Base-by-base conservation (phyloP, 2,888 invertebrate species). In the Eupithecia insigniata region DNA sequence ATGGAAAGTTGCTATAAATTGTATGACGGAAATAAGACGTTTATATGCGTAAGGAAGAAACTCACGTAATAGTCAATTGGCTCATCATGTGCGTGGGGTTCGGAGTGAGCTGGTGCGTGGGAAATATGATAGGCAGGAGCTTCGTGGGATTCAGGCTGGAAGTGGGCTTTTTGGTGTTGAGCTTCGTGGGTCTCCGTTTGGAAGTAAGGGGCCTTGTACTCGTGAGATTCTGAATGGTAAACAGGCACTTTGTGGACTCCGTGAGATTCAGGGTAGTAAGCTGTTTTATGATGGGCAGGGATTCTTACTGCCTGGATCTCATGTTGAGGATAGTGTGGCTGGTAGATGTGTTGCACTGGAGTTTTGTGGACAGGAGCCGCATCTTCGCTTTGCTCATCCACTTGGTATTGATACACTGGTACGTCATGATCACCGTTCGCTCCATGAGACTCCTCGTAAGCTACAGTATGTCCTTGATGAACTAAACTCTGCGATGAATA, bases 61-160 rank as follows among this genome's bases (percentile, higher is more conserved):
- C 93, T 93, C 89, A 94, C 93, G 83, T 93, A 93, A 91, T 92
- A 94, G 83, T 94, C 93, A 22, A 94, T 82, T 43, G 89, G 90
- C 78, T 93, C 91, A 61, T 92, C 92, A 80, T 91, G 88, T 26
- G 88, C 86, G 74, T 73, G 73, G 43, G 73, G 64, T 8, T 39
- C 28, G 55, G 74, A 65, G 39, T 72, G 22, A 36, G 58, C 26
- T 32, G 68, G 69, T 66, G 66, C 69, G 65, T 71, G 75, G 16
- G 71, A 65, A 73, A 69, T 16, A 3, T 81, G 79, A 7, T 81
- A 78, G 64, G 78, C 78, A 5, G 46, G 62, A 16, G 67, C 51
- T 10, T 66, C 64, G 10, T 70, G 72, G 26, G 69, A 58, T 39
- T 73, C 73, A 8, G 73, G 61, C 28, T 69, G 74, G 66, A 71